phyloP scores from a whole-genome alignment of 1,140 invertebrate genomes.

The Drosophila pseudoobscura region DNA sequence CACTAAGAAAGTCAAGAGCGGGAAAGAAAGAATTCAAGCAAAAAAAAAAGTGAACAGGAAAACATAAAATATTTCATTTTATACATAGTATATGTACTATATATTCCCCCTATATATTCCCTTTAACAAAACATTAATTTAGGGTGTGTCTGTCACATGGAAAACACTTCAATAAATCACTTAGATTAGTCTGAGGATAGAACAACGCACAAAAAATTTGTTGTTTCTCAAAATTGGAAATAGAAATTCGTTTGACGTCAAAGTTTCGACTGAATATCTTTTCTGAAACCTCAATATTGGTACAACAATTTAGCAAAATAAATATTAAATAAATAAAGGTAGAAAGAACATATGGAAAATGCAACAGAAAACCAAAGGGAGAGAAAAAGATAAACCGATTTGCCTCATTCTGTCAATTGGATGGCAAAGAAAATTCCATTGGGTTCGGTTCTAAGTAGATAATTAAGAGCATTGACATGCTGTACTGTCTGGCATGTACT shows the following conservation, averaged over 20 bases:
- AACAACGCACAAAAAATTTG: conserved; percentile 6
- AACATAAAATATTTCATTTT: no score
- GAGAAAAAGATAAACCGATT: no score
- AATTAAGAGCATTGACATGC: no score
- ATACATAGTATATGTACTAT: background rate
- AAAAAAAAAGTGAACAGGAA: background rate
- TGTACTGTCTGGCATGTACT: no score
- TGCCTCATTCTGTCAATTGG: no score
- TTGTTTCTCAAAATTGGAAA: background rate
- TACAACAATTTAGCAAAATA: background rate
- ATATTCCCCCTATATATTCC: background rate
- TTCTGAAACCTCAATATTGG: background rate
- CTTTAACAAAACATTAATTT: background rate
- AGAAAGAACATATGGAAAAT: background rate
- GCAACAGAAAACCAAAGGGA: no score
- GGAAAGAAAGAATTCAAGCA: conserved; percentile 29
- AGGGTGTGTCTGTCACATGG: background rate
- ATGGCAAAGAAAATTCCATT: no score
- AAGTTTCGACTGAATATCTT: conserved; percentile 8
- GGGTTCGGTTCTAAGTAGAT: no score
- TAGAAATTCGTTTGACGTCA: conserved; percentile 31
- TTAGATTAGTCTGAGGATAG: conserved; percentile 15
- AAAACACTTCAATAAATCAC: conserved; percentile 19
- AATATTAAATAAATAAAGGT: conserved; percentile 4
- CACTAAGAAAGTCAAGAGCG: conserved; percentile 18